A percentile compares a stretch with the other conserved stretches of the same genome.
These are phyloP conservation scores for Gobius niger DNA, from an alignment of 2,113 vertebrate species.

Conservation along the genomic window DNA sequence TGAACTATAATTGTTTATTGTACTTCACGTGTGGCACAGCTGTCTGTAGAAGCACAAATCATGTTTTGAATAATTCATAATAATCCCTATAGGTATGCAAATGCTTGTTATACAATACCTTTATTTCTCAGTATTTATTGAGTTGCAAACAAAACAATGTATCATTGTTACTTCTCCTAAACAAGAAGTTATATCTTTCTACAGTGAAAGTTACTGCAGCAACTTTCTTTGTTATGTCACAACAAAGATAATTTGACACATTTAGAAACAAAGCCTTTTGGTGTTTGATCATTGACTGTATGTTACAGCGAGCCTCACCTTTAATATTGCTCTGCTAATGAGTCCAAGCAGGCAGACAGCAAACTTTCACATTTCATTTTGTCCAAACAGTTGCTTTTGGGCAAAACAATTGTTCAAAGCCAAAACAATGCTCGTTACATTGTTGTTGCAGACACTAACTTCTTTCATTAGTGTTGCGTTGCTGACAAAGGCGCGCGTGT, in stretches of 20 bases:
- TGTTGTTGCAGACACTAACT: constrained; percentile 11
- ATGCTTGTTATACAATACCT: background rate
- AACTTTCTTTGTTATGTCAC: background rate
- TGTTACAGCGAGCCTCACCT: background rate
- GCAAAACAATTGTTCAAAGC: constrained; percentile 7
- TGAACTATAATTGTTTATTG: background rate
- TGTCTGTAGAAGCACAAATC: background rate
- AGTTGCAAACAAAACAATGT: too few relatives aligned
- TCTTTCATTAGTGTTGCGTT: constrained; percentile 2
- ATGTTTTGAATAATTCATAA: background rate
- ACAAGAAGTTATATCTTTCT: background rate
- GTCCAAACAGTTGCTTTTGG: background rate
- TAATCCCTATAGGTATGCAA: background rate
- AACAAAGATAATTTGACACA: background rate
- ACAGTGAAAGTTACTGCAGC: background rate
- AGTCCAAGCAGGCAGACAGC: background rate
- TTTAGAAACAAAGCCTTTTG: background rate
- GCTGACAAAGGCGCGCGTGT: background rate
- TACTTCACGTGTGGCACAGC: background rate
- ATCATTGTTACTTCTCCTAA: background rate
- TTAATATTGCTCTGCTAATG: background rate
- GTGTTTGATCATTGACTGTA: background rate
- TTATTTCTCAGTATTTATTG: too few relatives aligned
- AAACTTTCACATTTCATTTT: background rate
- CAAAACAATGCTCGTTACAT: background rate